Evolutionary conservation across 2,797 vertebrate genomes (phyloP).

Genomic region (Botia kubotai): DNA sequence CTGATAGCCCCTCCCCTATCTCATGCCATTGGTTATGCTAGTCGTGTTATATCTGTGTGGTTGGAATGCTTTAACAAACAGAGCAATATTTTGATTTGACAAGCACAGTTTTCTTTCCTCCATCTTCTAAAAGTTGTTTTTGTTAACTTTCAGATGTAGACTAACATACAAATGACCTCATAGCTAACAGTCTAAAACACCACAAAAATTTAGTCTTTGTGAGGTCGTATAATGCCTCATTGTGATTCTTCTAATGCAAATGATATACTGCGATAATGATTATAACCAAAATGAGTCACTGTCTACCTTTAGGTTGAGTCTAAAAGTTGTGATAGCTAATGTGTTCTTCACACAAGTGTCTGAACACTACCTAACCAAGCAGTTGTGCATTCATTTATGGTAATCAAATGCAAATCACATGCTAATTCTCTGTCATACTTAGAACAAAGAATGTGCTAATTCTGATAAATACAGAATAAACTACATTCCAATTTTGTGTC

Average conservation of each 20-base stretch:
- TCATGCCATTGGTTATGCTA: neutral
- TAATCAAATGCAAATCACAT: constrained; percentile 12
- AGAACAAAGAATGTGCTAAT: neutral
- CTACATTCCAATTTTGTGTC: neutral
- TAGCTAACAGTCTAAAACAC: too few relatives aligned
- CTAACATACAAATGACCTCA: too few relatives aligned
- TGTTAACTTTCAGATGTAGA: too few relatives aligned
- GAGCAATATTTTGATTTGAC: too few relatives aligned
- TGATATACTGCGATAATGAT: too few relatives aligned
- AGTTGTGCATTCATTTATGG: neutral
- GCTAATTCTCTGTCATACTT: neutral
- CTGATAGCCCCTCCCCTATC: neutral
- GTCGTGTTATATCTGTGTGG: too few relatives aligned
- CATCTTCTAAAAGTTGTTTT: too few relatives aligned
- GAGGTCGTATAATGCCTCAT: too few relatives aligned
- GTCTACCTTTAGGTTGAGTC: neutral
- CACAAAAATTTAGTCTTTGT: too few relatives aligned
- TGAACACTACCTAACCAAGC: constrained; percentile 1
- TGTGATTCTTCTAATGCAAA: too few relatives aligned
- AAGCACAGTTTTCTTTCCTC: too few relatives aligned
- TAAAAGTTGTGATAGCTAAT: neutral
- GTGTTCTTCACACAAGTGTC: constrained; percentile 1
- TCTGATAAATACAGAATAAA: neutral
- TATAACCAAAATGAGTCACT: neutral
- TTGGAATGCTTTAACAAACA: too few relatives aligned